Conservation (phyloP, 2,113 vertebrate genomes). For the Amia ocellicauda region DNA sequence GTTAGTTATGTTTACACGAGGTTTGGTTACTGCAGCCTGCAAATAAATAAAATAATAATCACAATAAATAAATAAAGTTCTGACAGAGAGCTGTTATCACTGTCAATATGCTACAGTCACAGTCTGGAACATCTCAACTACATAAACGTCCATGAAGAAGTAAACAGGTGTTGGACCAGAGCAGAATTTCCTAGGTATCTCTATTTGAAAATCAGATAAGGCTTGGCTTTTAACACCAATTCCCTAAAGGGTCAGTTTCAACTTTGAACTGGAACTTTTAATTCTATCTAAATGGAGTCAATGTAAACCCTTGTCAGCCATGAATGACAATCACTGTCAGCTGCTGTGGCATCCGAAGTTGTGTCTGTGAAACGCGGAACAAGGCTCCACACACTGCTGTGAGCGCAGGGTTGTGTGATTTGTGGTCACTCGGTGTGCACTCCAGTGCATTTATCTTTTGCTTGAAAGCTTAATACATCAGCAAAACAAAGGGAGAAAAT, state of each 20-base stretch:
- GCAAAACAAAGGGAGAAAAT: background rate
- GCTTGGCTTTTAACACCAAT: too few relatives aligned
- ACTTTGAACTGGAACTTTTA: background rate
- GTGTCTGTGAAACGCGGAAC: background rate
- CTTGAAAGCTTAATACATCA: constrained; percentile 1
- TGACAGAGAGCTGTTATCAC: too few relatives aligned
- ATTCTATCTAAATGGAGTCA: background rate
- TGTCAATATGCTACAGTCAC: too few relatives aligned
- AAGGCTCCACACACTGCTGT: background rate
- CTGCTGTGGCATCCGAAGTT: background rate
- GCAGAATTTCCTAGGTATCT: too few relatives aligned
- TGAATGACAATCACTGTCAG: background rate
- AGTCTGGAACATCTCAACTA: too few relatives aligned
- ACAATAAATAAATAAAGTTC: too few relatives aligned
- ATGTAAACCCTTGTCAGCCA: background rate
- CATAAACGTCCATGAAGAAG: too few relatives aligned
- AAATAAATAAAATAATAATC: background rate
- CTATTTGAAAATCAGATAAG: too few relatives aligned
- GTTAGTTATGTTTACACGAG: background rate
- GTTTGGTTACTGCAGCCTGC: background rate
- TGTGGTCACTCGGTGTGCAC: background rate
- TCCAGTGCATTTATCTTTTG: background rate
- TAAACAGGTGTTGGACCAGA: too few relatives aligned
- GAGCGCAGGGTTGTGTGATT: background rate
- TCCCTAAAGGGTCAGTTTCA: background rate